phyloP scores from a whole-genome alignment of 2,113 vertebrate genomes.

The Seriola dumerili region DNA sequence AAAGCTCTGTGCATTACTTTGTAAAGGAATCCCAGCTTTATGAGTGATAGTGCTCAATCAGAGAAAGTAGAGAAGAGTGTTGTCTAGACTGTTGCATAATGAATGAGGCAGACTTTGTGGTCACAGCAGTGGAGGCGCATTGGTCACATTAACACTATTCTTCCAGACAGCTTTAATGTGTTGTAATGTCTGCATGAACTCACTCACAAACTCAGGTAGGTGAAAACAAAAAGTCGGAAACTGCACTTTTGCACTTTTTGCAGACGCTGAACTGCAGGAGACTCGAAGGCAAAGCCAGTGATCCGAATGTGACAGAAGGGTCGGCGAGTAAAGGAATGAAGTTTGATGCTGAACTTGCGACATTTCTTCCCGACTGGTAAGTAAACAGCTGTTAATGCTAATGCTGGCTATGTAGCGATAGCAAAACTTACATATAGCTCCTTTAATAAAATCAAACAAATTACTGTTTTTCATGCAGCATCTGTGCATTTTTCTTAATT shows the following conservation, averaged over 20 bases:
- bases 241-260: not conserved
- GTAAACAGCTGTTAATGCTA: no score
- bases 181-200: not conserved
- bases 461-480: no score
- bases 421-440: no score
- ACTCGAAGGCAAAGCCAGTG: not conserved
- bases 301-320: no score
- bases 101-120: slow-evolving; percentile 46
- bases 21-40: not conserved
- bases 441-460: no score
- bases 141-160: slow-evolving; percentile 58
- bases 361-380: no score
- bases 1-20: not conserved
- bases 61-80: slow-evolving; percentile 19
- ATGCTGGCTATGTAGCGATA: no score
- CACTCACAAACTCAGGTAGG: not conserved
- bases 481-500: no score
- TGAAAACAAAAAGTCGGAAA: not conserved
- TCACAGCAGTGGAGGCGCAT: slow-evolving; percentile 18
- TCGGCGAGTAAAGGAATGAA: no score
- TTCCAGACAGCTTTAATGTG: slow-evolving; percentile 3
- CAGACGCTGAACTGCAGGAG: not conserved
- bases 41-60: slow-evolving; percentile 32
- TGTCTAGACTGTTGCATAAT: slow-evolving; percentile 68
- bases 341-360: no score